phyloP scores from a whole-genome alignment of 2,888 invertebrate species.

The Gnatocerus cornutus region DNA sequence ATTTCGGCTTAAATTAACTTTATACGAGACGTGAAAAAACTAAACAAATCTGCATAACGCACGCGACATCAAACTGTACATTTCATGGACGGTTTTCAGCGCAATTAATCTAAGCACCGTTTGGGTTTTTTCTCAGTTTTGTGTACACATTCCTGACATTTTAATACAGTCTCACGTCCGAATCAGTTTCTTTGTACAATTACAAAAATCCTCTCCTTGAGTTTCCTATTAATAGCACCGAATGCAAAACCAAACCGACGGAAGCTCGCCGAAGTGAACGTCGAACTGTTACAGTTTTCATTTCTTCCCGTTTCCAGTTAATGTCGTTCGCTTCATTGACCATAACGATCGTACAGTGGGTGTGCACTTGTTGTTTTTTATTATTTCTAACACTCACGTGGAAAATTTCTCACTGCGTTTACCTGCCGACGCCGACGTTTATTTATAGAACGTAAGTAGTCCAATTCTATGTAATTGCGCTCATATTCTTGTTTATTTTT shows the following conservation, averaged over 20 bases:
- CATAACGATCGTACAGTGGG: neutral
- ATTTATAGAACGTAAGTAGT: conserved; percentile 47
- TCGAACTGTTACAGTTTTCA: neutral
- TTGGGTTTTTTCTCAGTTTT: neutral
- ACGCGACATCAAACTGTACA: no score
- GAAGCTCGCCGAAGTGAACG: neutral
- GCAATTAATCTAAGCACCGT: neutral
- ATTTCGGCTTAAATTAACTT: no score
- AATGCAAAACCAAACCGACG: neutral
- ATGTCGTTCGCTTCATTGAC: neutral
- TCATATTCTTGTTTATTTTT: conserved; percentile 41
- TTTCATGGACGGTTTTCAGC: neutral
- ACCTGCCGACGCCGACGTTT: conserved; percentile 3
- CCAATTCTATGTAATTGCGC: conserved; percentile 16
- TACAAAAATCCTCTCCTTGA: conserved; percentile 19
- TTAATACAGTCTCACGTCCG: neutral
- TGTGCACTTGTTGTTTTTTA: neutral
- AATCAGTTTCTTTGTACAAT: conserved; percentile 4
- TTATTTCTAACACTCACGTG: neutral
- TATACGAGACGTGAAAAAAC: no score
- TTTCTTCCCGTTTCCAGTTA: conserved; percentile 5
- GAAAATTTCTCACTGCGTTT: neutral
- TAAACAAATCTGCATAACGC: no score
- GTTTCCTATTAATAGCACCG: conserved; percentile 20
- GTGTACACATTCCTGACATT: conserved; percentile 4